Evolutionary conservation across 1,140 invertebrate genomes (phyloP), one percentile per base, ranked within the genome.

Genomic region (Littorina saxatilis): DNA sequence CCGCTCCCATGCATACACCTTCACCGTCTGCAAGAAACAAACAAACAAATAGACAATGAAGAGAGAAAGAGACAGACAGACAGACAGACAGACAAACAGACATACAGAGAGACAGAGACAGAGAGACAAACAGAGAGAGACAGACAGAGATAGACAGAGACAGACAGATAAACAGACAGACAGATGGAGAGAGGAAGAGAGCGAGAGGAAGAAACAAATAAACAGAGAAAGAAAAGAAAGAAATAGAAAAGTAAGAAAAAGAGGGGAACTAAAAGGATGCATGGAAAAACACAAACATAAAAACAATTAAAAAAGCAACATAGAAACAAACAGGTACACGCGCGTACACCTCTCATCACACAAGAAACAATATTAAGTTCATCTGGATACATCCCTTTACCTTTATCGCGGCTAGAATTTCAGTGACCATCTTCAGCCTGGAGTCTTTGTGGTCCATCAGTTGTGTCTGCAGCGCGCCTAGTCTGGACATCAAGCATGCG

Each of bases 391-490:
- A 3, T 27, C 3, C 27, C 15, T 37, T 9, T 37, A 76, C 74
- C 74, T 76, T 76, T 29, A 76, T 76, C 5, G n/a, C 74, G 23
- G 47, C 27, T 29, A 76, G 17, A 29, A 76, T 52, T 9, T 76
- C 50, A 37, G 50, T 76, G 29, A 76, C 11, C 29, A 52, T 47
- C 29, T 76, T 76, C 47, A 76, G 74, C 37, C 74, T 37, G 50
- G 47, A 35, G 74, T 76, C 74, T 32, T 58, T 58, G 74, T 55
- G 50, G 32, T 76, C 74, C 74, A 76, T 58, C 27, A 76, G 50
- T 1, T 15, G 13, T 15, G 50, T 58, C 29, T 76, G 74, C 11
- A 76, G 17, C 7, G 27, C 2, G 1, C 74, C 74, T 9, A 76
- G 50, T 2, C 74, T 23, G 20, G 50, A 23, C 47, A 76, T 52